Percentiles rank a stretch among this genome's conserved stretches.
phyloP scores from a whole-genome alignment of 2,113 vertebrate species.

The Burhinus oedicnemus region DNA sequence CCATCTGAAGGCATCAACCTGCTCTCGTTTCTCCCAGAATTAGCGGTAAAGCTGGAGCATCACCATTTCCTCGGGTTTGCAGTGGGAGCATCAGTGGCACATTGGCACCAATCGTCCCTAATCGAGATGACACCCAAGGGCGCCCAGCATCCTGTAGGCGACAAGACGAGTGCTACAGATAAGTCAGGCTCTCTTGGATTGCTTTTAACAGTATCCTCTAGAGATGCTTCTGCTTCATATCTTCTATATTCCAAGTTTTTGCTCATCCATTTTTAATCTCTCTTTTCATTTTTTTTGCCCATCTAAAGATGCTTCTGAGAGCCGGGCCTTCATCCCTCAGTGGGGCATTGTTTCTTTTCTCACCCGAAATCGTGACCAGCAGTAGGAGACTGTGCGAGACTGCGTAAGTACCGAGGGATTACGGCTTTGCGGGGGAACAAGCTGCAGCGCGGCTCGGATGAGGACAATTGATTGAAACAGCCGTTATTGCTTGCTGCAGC shows the following conservation, averaged over 20 bases:
- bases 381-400: not conserved
- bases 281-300: not conserved
- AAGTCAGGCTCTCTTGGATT: not conserved
- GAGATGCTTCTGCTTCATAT: not conserved
- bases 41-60: not conserved
- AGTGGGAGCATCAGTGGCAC: not conserved
- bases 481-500: not conserved
- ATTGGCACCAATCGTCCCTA: not conserved
- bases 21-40: accelerated
- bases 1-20: not conserved
- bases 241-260: not conserved
- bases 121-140: not conserved
- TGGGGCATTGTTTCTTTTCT: not conserved
- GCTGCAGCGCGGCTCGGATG: not conserved
- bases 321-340: not conserved
- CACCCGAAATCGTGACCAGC: not conserved
- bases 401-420: not conserved
- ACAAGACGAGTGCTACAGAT: accelerated
- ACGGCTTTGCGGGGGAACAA: not conserved
- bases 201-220: not conserved
- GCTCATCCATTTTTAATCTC: not conserved
- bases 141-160: accelerated
- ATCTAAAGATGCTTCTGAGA: not conserved
- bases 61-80: not conserved
- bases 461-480: conserved; percentile 18